Conservation (phyloP, 1,140 invertebrate species). For the Temnothorax longispinosus region DNA sequence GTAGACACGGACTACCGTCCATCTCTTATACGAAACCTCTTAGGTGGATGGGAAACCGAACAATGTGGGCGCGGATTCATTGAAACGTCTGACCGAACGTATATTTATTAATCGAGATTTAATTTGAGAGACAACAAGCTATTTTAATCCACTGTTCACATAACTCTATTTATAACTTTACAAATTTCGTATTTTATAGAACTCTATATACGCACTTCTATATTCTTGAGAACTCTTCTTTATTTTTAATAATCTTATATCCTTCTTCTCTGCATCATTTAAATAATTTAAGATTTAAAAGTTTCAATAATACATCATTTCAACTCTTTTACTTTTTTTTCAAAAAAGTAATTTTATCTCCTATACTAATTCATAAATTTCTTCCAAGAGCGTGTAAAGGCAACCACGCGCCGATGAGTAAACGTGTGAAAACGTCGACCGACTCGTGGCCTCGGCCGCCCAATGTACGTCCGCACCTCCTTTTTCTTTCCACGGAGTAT, state of each 20-base stretch:
- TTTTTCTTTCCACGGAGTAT: slow-evolving; percentile 63
- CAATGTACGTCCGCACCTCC: slow-evolving; percentile 34
- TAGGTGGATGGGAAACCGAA: neutral
- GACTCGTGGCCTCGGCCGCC: slow-evolving; percentile 28
- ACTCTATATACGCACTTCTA: neutral
- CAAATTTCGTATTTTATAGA: too few species aligned
- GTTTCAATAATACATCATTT: neutral
- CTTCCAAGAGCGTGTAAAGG: neutral
- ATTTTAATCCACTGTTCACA: neutral
- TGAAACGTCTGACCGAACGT: neutral
- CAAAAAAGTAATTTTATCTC: neutral
- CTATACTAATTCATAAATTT: neutral
- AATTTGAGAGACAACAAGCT: neutral
- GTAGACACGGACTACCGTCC: slow-evolving; percentile 34
- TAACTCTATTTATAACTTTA: neutral
- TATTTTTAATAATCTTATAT: neutral
- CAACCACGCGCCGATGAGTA: neutral
- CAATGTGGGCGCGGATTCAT: neutral
- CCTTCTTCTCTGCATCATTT: neutral
- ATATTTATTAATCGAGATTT: neutral
- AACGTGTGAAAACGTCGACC: slow-evolving; percentile 36
- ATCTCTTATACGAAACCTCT: neutral
- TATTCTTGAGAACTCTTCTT: neutral
- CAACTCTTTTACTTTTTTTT: neutral
- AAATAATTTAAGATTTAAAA: neutral